A percentile compares a stretch with the other conserved stretches of the same genome.
These are phyloP conservation scores for Heliothis subflexa DNA, from an alignment of 1,140 invertebrate species.

Conservation along the genomic window DNA sequence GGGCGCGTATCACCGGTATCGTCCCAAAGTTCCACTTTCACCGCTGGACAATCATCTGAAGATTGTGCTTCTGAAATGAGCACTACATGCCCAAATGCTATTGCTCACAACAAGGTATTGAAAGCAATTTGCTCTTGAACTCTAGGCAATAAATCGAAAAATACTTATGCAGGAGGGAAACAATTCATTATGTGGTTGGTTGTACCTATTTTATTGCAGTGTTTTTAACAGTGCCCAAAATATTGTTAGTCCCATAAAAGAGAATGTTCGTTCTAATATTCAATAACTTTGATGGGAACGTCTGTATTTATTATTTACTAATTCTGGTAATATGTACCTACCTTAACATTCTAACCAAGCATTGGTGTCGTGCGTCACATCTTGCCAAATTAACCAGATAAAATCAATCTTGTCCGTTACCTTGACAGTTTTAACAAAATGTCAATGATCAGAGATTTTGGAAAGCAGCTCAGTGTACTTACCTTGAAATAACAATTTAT, in stretches of 20 bases:
- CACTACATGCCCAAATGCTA: slow-evolving; percentile 64
- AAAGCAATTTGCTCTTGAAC: slow-evolving; percentile 1
- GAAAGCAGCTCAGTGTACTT: no score
- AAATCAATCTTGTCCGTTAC: not conserved
- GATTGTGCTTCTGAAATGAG: slow-evolving; percentile 84
- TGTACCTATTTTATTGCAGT: not conserved
- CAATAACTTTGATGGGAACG: no score
- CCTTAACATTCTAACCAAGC: no score
- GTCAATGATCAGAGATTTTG: no score
- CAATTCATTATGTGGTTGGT: not conserved
- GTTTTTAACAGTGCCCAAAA: not conserved
- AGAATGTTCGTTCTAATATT: not conserved
- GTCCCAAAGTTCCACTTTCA: slow-evolving; percentile 73
- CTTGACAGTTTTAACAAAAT: not conserved
- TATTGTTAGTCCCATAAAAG: no score
- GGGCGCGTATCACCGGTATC: slow-evolving; percentile 88
- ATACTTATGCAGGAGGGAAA: not conserved
- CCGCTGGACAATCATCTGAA: slow-evolving; percentile 74
- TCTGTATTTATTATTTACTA: no score
- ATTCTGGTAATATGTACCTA: no score
- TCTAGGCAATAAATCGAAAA: not conserved
- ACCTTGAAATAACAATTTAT: no score
- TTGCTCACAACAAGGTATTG: slow-evolving; percentile 88
- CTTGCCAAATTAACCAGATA: not conserved
- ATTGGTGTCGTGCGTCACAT: no score